phyloP scores from a whole-genome alignment of 2,797 vertebrate species.

The Parambassis ranga region DNA sequence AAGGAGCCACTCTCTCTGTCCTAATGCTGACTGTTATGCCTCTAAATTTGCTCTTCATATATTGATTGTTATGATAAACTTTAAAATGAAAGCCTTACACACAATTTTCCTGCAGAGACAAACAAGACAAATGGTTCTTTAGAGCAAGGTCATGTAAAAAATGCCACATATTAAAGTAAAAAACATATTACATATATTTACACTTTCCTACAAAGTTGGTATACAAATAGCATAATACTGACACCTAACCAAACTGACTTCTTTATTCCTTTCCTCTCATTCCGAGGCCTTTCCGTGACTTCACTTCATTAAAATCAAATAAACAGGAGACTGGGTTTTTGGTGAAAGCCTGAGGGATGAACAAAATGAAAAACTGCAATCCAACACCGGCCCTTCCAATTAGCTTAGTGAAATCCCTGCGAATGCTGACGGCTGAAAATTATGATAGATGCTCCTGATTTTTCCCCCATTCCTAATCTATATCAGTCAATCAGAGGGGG shows the following conservation, averaged over 20 bases:
- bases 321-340: constrained; percentile 2
- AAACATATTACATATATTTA: too few species aligned
- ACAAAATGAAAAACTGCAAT: constrained; percentile 27
- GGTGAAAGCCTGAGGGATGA: neutral
- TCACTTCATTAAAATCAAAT: constrained; percentile 10
- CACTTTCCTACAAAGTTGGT: too few species aligned
- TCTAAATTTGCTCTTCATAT: neutral
- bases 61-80: constrained; percentile 3
- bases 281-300: neutral
- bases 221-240: too few species aligned
- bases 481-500: constrained; percentile 45
- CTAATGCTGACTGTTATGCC: too few species aligned
- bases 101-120: neutral
- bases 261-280: neutral
- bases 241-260: neutral
- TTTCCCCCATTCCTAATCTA: constrained; percentile 25
- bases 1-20: too few species aligned
- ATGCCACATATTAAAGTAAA: too few species aligned
- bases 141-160: neutral
- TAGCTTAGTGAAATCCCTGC: constrained; percentile 32
- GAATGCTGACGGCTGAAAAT: constrained; percentile 45
- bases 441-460: constrained; percentile 55
- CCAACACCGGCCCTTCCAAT: constrained; percentile 31
- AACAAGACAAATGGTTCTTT: neutral
- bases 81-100: constrained; percentile 1